phyloP scores from a whole-genome alignment of 2,888 invertebrate genomes.

The Lasioglossum vierecki region DNA sequence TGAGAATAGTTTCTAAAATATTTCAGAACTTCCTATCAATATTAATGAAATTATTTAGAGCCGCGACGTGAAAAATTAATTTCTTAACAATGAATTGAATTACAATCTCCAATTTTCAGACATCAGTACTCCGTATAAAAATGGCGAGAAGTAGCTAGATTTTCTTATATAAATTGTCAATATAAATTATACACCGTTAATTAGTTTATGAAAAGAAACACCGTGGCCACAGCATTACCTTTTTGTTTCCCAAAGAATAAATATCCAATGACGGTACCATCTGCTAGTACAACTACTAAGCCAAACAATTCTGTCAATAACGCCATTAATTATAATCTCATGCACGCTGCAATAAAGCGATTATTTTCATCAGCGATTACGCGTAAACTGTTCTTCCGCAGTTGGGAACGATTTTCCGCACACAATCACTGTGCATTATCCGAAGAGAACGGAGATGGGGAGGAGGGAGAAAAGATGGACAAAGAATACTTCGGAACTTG shows the following conservation, averaged over 20 bases:
- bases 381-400: neutral
- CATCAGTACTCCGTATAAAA: too few relatives aligned
- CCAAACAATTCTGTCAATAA: neutral
- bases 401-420: neutral
- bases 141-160: too few relatives aligned
- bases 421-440: conserved; percentile 23
- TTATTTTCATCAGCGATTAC: neutral
- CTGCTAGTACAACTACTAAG: neutral
- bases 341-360: neutral
- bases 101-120: too few relatives aligned
- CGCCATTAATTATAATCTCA: neutral
- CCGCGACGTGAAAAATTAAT: too few relatives aligned
- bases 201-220: neutral
- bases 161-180: too few relatives aligned
- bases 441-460: neutral
- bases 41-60: too few relatives aligned
- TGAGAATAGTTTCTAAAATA: too few relatives aligned
- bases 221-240: neutral
- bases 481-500: conserved; percentile 63
- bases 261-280: neutral
- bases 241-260: neutral
- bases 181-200: too few relatives aligned
- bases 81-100: too few relatives aligned
- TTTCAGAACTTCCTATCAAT: too few relatives aligned
- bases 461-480: conserved; percentile 31